Evolutionary conservation across 2,888 invertebrate species (phyloP), one percentile per base, ranked within the genome.

Genomic region (Chrysolina americana): DNA sequence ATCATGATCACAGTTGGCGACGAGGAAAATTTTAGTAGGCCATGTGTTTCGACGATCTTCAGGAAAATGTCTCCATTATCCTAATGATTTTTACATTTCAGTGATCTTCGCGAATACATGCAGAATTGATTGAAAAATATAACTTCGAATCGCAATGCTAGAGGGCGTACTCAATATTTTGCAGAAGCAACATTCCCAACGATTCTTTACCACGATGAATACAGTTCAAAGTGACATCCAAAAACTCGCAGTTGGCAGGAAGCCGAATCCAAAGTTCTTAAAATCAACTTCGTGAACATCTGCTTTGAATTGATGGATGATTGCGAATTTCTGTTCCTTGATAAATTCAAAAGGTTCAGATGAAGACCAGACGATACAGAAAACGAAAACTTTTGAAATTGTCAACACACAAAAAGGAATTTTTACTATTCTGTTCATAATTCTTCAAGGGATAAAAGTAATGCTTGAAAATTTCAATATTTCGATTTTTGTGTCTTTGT

Each of bases 131-230:
- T 8, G 8, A 44, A 13, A 13, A 44, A 50, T n/a, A n/a, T 15
- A 50, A 5, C 3, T 6, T 2, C 15, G 15, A 10, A 15, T 47
- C 15, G n/a, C 13, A 47, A 17, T 2, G 19, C n/a, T 50, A 50
- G 19, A 19, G n/a, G 17, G 19, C 17, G 8, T 15, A 50, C 15
- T 36, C 28, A 59, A 59, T 59, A 59, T 59, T 36, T 59, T 59
- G 59, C n/a, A 59, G 59, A n/a, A 59, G n/a, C 59, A 59, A 59
- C 59, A 59, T 59, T 59, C 59, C 59, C 10, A n/a, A 28, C 36
- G 21, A 23, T 59, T 59, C 36, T 23, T n/a, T 9, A 59, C 59
- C 59, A 59, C 59, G 23, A 59, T 59, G 59, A 53, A 53, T 59
- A 59, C 23, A 28, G 59, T 59, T 59, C 59, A 59, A 36, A 59